Evolutionary conservation across 2,113 vertebrate species (phyloP), one percentile per base, ranked within the genome.

Genomic region (Trematocara marginatum): DNA sequence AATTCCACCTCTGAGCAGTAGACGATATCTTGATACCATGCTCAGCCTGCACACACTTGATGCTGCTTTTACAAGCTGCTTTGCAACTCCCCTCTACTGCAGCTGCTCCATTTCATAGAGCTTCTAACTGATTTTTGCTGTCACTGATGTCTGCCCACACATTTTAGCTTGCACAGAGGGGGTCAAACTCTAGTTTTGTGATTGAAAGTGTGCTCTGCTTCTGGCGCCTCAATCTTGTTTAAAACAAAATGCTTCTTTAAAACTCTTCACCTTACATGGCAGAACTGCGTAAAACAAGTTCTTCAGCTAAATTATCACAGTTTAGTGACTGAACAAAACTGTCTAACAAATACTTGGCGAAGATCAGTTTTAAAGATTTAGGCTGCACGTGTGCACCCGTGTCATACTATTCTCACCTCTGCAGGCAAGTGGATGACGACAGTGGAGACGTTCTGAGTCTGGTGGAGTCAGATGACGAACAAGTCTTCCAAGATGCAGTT

Each of bases 381-480:
- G 66, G 23, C 6, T 42, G 20, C 18, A 3, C 11, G 10, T 35
- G 20, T 26, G 47, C 3, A 4, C 0, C 6, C 38, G 5, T 5
- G 8, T 15, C 23, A 18, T 3, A 3, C n/a, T 64, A 4, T 9
- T 31, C 10, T 54, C 29, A 79, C 9, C 35, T 56, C 69, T 85
- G 2, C 10, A 96, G 96, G 38, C 87, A 26, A 31, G 61, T 90
- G 71, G 93, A 88, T 2, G 92, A 95, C 1, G 94, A 96, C 45
- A 34, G 64, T 9, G 90, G 88, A 4, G 98, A 98, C 13, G 85
- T 99, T 59, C 78, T 99, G 54, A 97, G 97, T 88, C 96, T 99
- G 90, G 97, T 99, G 86, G 98, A 99, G 40, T 98, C 97, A 0
- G 98, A 99, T 6, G 97, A 97, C 4, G 97, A 97, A 9, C 95